Percentiles rank a stretch among this genome's conserved stretches.
These are phyloP conservation scores for Embiotoca jacksoni DNA, from an alignment of 2,113 vertebrate species.

Conservation along the genomic window DNA sequence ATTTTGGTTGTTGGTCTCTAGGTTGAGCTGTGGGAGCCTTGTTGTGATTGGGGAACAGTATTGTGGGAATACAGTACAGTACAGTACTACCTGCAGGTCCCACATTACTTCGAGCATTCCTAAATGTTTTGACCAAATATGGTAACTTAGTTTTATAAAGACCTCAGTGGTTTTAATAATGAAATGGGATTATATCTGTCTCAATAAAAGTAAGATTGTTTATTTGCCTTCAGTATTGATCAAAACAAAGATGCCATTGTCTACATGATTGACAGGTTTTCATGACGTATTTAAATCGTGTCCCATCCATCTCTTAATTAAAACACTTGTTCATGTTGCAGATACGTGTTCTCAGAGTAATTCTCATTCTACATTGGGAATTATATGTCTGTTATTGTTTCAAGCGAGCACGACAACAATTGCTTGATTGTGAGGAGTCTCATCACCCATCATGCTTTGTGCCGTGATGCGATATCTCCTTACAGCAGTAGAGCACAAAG, in stretches of 20 bases:
- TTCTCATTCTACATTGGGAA: not conserved
- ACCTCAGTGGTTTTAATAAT: not conserved
- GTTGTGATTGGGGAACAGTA: conserved; percentile 38
- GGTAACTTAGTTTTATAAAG: not conserved
- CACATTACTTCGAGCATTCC: conserved; percentile 28
- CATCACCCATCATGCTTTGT: conserved; percentile 58
- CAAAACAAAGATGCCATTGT: not conserved
- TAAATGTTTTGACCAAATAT: conserved; percentile 22
- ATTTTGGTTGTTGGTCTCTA: conserved; percentile 61
- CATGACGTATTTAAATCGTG: no score
- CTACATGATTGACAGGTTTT: no score
- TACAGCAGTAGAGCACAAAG: conserved; percentile 23
- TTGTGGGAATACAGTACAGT: conserved; percentile 6
- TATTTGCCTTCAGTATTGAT: not conserved
- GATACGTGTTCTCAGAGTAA: not conserved
- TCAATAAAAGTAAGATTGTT: not conserved
- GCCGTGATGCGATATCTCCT: conserved; percentile 68
- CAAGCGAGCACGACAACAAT: conserved; percentile 55
- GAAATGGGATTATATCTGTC: not conserved
- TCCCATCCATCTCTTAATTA: no score
- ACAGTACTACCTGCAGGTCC: not conserved
- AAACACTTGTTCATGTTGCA: not conserved
- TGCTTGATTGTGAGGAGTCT: conserved; percentile 64
- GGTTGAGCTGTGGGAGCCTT: conserved; percentile 39
- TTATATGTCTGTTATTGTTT: conserved; percentile 15